These are phyloP conservation scores for Morone saxatilis DNA, from an alignment of 2,113 vertebrate genomes.

Conservation along the genomic window DNA sequence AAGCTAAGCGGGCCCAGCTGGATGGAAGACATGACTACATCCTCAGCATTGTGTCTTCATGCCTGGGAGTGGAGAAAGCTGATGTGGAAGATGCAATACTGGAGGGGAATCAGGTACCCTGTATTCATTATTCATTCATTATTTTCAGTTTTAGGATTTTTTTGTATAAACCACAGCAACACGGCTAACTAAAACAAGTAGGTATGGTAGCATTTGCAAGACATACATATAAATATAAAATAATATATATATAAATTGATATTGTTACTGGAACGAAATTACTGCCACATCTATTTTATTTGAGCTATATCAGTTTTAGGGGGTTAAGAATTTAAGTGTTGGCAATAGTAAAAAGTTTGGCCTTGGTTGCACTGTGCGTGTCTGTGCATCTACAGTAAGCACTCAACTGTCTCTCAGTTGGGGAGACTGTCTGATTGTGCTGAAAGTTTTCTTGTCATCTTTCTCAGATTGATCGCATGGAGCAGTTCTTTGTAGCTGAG, in stretches of 20 bases:
- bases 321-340: not conserved
- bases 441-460: not conserved
- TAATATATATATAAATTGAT: not conserved
- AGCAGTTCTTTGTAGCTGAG: slow-evolving; percentile 89
- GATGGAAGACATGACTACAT: slow-evolving; percentile 93
- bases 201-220: not conserved
- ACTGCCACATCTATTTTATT: not conserved
- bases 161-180: not conserved
- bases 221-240: too few relatives aligned
- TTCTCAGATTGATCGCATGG: slow-evolving; percentile 91
- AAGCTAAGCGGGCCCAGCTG: slow-evolving; percentile 89
- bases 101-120: slow-evolving; percentile 90
- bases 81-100: slow-evolving; percentile 94
- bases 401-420: not conserved
- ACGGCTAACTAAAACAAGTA: not conserved
- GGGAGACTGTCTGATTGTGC: not conserved
- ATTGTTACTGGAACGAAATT: not conserved
- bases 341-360: not conserved
- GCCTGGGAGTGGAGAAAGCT: slow-evolving; percentile 87
- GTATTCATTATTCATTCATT: not conserved
- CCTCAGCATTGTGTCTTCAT: slow-evolving; percentile 88
- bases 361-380: not conserved
- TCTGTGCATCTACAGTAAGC: not conserved
- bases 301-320: not conserved
- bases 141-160: not conserved